phyloP scores from a whole-genome alignment of 2,797 vertebrate genomes.

The Sebastes elongatus region DNA sequence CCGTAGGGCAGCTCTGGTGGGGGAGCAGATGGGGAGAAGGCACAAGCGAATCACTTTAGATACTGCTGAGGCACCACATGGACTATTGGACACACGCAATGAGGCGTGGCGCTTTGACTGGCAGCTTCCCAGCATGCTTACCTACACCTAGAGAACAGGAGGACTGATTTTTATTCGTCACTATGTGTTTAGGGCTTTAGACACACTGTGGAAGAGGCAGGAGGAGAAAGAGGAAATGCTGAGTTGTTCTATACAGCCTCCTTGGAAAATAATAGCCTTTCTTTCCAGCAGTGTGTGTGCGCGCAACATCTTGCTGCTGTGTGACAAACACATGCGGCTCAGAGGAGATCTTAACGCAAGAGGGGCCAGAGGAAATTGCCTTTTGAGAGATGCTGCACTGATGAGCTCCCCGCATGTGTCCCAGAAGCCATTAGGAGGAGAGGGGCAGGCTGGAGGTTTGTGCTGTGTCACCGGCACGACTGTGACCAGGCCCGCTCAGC shows the following conservation, averaged over 20 bases:
- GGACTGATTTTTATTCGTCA: slow-evolving; percentile 45
- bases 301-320: slow-evolving; percentile 44
- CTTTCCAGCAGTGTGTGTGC: slow-evolving; percentile 41
- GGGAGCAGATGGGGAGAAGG: slow-evolving; percentile 14
- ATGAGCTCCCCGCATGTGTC: slow-evolving; percentile 71
- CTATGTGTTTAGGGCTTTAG: slow-evolving; percentile 45
- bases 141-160: slow-evolving; percentile 16
- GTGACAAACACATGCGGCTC: slow-evolving; percentile 59
- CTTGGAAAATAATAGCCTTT: slow-evolving; percentile 45
- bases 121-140: slow-evolving; percentile 31
- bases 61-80: slow-evolving; percentile 28
- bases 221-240: neutral
- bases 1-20: slow-evolving; percentile 95
- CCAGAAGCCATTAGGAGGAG: slow-evolving; percentile 68
- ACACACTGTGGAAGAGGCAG: slow-evolving; percentile 15
- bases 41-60: slow-evolving; percentile 43
- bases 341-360: slow-evolving; percentile 71
- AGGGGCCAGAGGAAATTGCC: slow-evolving; percentile 69
- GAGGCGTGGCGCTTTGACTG: slow-evolving; percentile 37
- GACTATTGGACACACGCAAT: slow-evolving; percentile 43
- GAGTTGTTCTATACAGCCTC: slow-evolving; percentile 37
- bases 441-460: slow-evolving; percentile 27
- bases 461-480: slow-evolving; percentile 53
- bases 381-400: slow-evolving; percentile 66
- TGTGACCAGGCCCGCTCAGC: slow-evolving; percentile 29